phyloP scores from a whole-genome alignment of 1,140 invertebrate genomes.

The Gyrodactylus bullatarudis region DNA sequence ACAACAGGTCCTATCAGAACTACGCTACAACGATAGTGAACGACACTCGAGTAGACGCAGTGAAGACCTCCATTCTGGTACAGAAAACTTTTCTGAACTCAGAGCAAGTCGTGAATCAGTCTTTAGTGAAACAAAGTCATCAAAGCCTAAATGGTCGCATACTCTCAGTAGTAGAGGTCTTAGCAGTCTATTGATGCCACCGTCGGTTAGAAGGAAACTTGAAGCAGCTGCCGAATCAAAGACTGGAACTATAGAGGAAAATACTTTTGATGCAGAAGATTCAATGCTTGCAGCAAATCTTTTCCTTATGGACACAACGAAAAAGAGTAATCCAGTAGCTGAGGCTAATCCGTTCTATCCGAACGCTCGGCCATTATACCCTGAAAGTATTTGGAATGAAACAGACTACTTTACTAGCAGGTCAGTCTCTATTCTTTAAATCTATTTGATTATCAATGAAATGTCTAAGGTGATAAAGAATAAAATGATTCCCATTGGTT shows the following conservation, averaged over 20 bases:
- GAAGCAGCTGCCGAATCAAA: not conserved
- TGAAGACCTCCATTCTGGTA: not conserved
- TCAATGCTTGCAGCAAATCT: not conserved
- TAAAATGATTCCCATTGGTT: too few relatives aligned
- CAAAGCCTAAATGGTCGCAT: not conserved
- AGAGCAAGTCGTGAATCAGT: not conserved
- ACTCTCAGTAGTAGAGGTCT: not conserved
- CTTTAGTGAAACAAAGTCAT: not conserved
- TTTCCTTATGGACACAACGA: not conserved
- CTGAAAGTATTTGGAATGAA: not conserved
- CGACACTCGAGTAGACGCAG: not conserved
- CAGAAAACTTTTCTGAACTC: not conserved
- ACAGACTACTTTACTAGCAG: not conserved
- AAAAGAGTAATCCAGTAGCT: not conserved
- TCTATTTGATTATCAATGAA: too few relatives aligned
- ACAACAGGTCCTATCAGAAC: not conserved
- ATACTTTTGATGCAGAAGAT: too few relatives aligned
- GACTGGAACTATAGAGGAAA: not conserved
- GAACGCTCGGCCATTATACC: not conserved
- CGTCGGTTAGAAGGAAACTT: not conserved
- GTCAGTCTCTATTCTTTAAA: too few relatives aligned
- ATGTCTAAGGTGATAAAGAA: too few relatives aligned
- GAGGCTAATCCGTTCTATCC: not conserved
- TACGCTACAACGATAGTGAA: not conserved
- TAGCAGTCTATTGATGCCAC: conserved; percentile 3